Conservation (phyloP, 2,113 vertebrate species). For the Scartelaos histophorus region DNA sequence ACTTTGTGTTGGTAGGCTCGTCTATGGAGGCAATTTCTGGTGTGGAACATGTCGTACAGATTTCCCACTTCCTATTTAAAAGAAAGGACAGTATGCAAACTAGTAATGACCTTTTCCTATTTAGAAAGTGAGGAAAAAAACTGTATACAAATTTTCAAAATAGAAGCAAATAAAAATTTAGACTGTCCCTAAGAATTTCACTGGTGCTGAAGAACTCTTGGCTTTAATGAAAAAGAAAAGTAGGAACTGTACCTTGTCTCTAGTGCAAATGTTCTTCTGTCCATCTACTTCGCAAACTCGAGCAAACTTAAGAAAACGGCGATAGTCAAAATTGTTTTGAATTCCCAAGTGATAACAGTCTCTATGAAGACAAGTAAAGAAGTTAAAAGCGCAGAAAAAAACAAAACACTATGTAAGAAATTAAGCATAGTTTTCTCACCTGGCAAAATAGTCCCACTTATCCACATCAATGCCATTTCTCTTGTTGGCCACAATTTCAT, state of each 20-base stretch:
- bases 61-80: conserved; percentile 86
- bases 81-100: not conserved
- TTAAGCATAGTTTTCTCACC: conserved; percentile 69
- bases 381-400: not conserved
- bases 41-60: conserved; percentile 96
- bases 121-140: not conserved
- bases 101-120: no score
- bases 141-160: no score
- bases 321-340: conserved; percentile 92
- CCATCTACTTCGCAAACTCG: conserved; percentile 84
- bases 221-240: not conserved
- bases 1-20: conserved; percentile 95
- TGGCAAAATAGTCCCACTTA: conserved; percentile 98
- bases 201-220: not conserved
- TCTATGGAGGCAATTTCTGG: conserved; percentile 86
- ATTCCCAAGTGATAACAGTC: conserved; percentile 95
- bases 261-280: conserved; percentile 85
- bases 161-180: no score
- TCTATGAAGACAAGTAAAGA: conserved; percentile 61
- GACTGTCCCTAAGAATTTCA: no score
- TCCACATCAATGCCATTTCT: conserved; percentile 93
- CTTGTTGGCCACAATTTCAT: conserved; percentile 95
- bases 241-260: conserved; percentile 85
- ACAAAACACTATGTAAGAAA: not conserved
- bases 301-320: conserved; percentile 86